Evolutionary conservation across 2,113 vertebrate species (phyloP), one percentile per base, ranked within the genome.

Genomic region (Hyla sarda): DNA sequence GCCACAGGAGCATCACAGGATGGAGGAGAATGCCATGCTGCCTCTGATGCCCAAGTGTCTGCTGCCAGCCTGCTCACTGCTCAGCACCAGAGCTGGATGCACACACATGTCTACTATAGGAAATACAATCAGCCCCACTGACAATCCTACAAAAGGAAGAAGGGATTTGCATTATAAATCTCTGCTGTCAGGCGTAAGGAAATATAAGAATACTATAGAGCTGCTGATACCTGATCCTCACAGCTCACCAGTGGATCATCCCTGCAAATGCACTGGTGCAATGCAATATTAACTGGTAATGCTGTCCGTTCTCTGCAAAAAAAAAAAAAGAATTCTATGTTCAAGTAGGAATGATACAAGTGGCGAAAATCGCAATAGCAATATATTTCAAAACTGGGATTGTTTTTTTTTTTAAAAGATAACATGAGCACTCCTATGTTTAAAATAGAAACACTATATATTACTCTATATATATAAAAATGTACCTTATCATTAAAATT

Each of bases 201-300:
- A 72, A 83, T 72, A 56, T 50, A 83, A 37, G 54, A 58, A 11
- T 79, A 30, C 76, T 25, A 34, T 10, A 52, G 47, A 52, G 62
- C 81, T 82, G 25, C 28, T 72, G 82, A 72, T 83, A 83, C 5
- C 21, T 72, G 82, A 83, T 83, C 67, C 54, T 23, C 2, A 50
- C 10, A 32, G 73, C 67, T 8, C 65, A 34, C 28, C 67, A 72
- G 37, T 72, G 52, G 50, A 52, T 54, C 67, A 56, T 54, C 30
- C n/a, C 21, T 37, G 65, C 69, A 62, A 48, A 48, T 67, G 58
- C 41, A 67, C 13, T 67, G 45, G n/a, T 71, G 47, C 14, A 48
- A 16, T 75, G 45, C 23, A 48, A 25, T 47, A 25, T 74, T 21
- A 47, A 74, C 37, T 74, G 7, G 41, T 74, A 74, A 23, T 47